Percentiles rank a stretch among this genome's conserved stretches.
These are phyloP conservation scores for Pachypsylla venusta DNA, from an alignment of 1,140 invertebrate species.

Conservation along the genomic window DNA sequence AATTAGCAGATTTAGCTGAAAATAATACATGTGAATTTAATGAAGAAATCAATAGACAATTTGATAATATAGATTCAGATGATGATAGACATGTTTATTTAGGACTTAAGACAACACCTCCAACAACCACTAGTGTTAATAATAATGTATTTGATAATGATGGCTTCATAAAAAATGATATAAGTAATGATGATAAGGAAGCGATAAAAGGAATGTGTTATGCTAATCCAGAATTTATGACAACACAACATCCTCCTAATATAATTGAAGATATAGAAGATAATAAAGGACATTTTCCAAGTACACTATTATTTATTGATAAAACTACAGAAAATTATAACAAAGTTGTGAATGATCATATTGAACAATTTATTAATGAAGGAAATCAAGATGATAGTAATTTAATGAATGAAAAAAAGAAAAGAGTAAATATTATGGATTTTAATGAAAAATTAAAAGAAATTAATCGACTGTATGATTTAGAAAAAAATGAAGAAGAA, in stretches of 20 bases:
- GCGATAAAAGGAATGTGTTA: neutral
- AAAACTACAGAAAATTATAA: constrained; percentile 3
- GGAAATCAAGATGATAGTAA: too few species aligned
- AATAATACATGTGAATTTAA: neutral
- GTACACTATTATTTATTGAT: neutral
- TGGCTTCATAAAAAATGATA: neutral
- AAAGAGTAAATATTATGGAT: too few species aligned
- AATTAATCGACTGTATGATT: too few species aligned
- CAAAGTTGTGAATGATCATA: too few species aligned
- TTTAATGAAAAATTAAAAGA: too few species aligned
- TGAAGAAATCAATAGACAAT: neutral
- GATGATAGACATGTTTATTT: neutral
- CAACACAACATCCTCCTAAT: neutral
- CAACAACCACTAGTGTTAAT: neutral
- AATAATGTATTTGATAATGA: neutral
- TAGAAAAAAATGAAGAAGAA: too few species aligned
- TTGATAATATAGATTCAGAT: neutral
- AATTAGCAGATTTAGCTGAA: neutral
- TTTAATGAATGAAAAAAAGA: too few species aligned
- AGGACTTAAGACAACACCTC: neutral
- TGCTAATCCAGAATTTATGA: neutral
- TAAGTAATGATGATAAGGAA: neutral
- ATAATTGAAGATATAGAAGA: neutral
- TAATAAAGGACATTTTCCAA: neutral
- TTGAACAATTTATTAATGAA: too few species aligned